A percentile compares a stretch with the other conserved stretches of the same genome.
These are phyloP conservation scores for Aphelinus certus DNA, from an alignment of 1,140 invertebrate genomes.

Conservation along the genomic window DNA sequence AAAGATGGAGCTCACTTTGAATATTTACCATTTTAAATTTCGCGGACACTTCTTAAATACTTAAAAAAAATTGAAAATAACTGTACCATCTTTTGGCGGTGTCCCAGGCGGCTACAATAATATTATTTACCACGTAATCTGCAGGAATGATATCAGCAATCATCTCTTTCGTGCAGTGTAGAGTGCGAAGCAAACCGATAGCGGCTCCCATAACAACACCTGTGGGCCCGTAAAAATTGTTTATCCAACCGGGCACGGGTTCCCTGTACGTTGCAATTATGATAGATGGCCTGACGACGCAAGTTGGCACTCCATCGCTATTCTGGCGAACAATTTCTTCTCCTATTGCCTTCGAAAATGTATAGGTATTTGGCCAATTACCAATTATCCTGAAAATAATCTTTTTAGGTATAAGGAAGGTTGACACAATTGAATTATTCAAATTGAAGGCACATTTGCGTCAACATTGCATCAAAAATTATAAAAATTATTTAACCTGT, in stretches of 20 bases:
- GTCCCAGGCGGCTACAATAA: constrained; percentile 79
- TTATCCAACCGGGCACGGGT: constrained; percentile 81
- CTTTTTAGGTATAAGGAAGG: too few relatives aligned
- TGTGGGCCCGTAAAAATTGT: constrained; percentile 85
- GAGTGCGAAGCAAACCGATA: constrained; percentile 77
- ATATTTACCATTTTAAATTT: neutral
- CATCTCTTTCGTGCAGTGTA: constrained; percentile 72
- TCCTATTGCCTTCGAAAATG: constrained; percentile 84
- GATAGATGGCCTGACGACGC: constrained; percentile 78
- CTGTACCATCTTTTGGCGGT: constrained; percentile 65
- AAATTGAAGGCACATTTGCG: too few relatives aligned
- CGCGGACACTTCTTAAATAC: neutral
- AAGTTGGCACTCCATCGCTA: constrained; percentile 75
- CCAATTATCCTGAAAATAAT: constrained; percentile 70
- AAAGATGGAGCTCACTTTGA: neutral
- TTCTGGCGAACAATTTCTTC: constrained; percentile 78
- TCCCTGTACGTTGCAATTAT: constrained; percentile 81
- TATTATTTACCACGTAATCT: constrained; percentile 85
- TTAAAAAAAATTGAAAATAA: neutral
- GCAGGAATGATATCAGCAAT: constrained; percentile 88
- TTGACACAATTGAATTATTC: too few relatives aligned
- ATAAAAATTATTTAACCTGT: too few relatives aligned
- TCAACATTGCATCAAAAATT: too few relatives aligned
- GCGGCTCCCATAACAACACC: constrained; percentile 75
- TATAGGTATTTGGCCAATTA: constrained; percentile 87